Evolutionary conservation across 1,140 invertebrate genomes (phyloP), one percentile per base, ranked within the genome.

Genomic region (Drosophila mauritiana): DNA sequence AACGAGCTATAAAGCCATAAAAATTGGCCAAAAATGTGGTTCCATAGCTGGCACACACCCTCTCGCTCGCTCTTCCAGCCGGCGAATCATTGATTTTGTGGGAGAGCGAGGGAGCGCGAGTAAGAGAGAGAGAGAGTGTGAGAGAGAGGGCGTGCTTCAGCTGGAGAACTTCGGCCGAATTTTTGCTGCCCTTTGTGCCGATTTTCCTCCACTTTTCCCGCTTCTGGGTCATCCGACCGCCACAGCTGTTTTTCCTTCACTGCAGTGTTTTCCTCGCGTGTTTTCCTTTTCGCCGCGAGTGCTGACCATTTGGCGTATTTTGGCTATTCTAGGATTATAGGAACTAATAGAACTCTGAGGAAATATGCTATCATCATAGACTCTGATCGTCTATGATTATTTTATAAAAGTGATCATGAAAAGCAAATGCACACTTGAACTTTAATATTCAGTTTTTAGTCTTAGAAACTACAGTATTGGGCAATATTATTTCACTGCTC

Each of bases 221-320:
- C 39, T 68, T 68, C 55, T 76, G 45, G 74, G 63, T 77, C 73
- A 74, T 10, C 20, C 42, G 31, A 17, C 54, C 48, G 64, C 46
- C 34, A 31, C 68, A 63, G 69, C 54, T 72, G 65, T 70, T 51
- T 51, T 49, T 25, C 11, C 15, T 3, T 4, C 6, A 45, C 43
- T 55, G 55, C 62, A 76, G 54, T 74, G 63, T 56, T 76, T 69
- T 58, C 13, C 59, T 78, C 3, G 27, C 17, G 12, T 56, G 65
- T 57, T 22, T 65, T 53, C 22, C 43, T 59, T 45, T 40, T 84
- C 39, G 53, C 68, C 63, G 36, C 27, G 34, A 63, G 58, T 67
- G 58, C 8, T 45, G 45, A 1, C 53, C 59, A 48, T 37, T 37
- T 39, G n/a, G 27, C 37, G 4, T 36, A 25, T 45, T 43, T 59